Evolutionary conservation across 2,888 invertebrate genomes (phyloP).

Genomic region (Pachycephus smyrnensis): DNA sequence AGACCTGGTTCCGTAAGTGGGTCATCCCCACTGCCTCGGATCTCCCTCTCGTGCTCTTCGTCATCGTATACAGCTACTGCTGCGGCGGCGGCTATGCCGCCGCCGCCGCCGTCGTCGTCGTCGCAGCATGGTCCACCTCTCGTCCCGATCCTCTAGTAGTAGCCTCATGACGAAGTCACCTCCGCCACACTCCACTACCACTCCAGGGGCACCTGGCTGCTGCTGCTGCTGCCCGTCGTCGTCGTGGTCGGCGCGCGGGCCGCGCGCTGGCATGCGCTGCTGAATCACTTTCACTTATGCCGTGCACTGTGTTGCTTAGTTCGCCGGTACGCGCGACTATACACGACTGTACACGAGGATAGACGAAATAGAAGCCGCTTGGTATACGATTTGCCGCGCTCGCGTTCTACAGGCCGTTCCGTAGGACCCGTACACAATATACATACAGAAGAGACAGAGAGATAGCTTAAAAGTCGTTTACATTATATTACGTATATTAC

Average conservation of each 20-base stretch:
- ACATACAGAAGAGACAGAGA: neutral
- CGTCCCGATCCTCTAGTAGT: slow-evolving; percentile 10
- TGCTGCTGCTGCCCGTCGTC: neutral
- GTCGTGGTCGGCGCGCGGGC: neutral
- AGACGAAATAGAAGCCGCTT: neutral
- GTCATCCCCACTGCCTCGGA: slow-evolving; percentile 71
- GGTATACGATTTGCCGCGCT: slow-evolving; percentile 5
- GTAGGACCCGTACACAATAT: neutral
- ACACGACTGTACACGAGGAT: slow-evolving; percentile 5
- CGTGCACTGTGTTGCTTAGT: slow-evolving; percentile 55
- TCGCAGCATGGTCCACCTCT: slow-evolving; percentile 11
- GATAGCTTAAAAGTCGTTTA: neutral
- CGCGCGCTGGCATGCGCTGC: slow-evolving; percentile 58
- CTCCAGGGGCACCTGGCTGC: slow-evolving; percentile 54
- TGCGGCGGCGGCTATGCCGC: too few species aligned
- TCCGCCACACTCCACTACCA: slow-evolving; percentile 34
- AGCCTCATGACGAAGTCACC: slow-evolving; percentile 20
- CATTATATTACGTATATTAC: neutral
- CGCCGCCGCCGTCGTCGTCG: neutral
- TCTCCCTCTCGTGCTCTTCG: slow-evolving; percentile 5
- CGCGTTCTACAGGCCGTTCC: neutral
- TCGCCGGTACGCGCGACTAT: slow-evolving; percentile 6
- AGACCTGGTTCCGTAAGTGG: slow-evolving; percentile 95
- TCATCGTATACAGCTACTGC: neutral
- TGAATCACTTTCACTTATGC: slow-evolving; percentile 65